These are phyloP conservation scores for Iselma pallidipennis DNA, from an alignment of 2,888 invertebrate genomes.

Conservation along the genomic window DNA sequence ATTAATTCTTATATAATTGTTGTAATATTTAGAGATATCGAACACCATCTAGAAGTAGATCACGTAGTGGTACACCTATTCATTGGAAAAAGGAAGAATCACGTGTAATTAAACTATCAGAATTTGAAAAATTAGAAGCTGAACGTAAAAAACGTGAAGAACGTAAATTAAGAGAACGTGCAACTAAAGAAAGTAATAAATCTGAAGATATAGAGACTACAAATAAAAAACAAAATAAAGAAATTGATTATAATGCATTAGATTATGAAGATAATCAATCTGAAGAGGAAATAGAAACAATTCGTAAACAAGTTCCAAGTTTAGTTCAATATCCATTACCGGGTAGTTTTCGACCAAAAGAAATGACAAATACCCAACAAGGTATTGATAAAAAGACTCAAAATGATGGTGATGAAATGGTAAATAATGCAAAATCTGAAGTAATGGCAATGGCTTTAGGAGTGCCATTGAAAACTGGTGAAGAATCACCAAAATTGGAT, in stretches of 20 bases:
- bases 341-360: conserved; percentile 39
- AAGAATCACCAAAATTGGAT: conserved; percentile 48
- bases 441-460: conserved; percentile 63
- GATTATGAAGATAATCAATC: conserved; percentile 65
- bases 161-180: conserved; percentile 42
- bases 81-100: conserved; percentile 92
- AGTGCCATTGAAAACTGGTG: conserved; percentile 53
- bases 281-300: conserved; percentile 44
- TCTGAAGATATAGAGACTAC: conserved; percentile 43
- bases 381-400: conserved; percentile 12
- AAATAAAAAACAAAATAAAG: conserved; percentile 32
- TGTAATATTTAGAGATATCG: conserved; percentile 71
- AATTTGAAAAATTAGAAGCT: conserved; percentile 76
- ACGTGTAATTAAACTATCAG: conserved; percentile 79
- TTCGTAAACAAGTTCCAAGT: conserved; percentile 50
- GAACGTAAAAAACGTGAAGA: conserved; percentile 66
- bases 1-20: too few relatives aligned
- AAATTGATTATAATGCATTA: conserved; percentile 71
- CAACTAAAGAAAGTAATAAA: conserved; percentile 5
- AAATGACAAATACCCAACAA: conserved; percentile 10
- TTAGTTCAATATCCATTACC: conserved; percentile 55
- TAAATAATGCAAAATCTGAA: conserved; percentile 54
- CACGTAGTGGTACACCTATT: conserved; percentile 88
- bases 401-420: conserved; percentile 18
- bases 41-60: conserved; percentile 83